phyloP scores from a whole-genome alignment of 1,140 invertebrate genomes.

The Oncopeltus fasciatus region DNA sequence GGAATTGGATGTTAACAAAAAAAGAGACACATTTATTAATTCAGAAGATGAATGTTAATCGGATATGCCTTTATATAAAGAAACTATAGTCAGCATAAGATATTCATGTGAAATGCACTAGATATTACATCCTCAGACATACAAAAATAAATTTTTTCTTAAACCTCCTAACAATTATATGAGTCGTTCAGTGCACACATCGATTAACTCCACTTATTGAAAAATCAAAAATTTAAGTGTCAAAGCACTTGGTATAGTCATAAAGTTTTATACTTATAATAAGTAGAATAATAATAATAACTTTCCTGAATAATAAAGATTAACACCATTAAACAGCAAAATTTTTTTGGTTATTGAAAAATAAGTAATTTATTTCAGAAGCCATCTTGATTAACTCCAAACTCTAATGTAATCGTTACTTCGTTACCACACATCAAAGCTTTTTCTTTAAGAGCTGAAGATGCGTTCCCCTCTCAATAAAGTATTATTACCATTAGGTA shows the following conservation, averaged over 20 bases:
- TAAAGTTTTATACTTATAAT: conserved; percentile 22
- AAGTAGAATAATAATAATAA: no score
- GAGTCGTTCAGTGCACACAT: conserved; percentile 4
- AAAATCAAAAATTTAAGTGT: conserved; percentile 10
- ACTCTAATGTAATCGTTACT: background rate
- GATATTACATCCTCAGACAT: no score
- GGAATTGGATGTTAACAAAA: no score
- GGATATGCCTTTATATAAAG: no score
- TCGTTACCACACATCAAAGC: background rate
- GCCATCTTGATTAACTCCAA: conserved; percentile 21
- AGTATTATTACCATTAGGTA: no score
- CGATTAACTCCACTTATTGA: conserved; percentile 16
- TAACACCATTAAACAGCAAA: conserved; percentile 16
- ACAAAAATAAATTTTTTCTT: no score
- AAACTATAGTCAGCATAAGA: no score
- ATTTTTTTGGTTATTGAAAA: conserved; percentile 22
- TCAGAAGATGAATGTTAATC: no score
- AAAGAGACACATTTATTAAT: no score
- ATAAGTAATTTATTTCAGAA: conserved; percentile 24
- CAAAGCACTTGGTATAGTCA: conserved; percentile 11
- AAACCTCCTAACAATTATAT: no score
- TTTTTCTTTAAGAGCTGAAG: background rate
- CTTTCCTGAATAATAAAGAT: conserved; percentile 20
- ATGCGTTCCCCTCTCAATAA: background rate
- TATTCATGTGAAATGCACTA: no score